Conservation (phyloP, 2,888 invertebrate species). For the Scaptomyza cyrtandrae region DNA sequence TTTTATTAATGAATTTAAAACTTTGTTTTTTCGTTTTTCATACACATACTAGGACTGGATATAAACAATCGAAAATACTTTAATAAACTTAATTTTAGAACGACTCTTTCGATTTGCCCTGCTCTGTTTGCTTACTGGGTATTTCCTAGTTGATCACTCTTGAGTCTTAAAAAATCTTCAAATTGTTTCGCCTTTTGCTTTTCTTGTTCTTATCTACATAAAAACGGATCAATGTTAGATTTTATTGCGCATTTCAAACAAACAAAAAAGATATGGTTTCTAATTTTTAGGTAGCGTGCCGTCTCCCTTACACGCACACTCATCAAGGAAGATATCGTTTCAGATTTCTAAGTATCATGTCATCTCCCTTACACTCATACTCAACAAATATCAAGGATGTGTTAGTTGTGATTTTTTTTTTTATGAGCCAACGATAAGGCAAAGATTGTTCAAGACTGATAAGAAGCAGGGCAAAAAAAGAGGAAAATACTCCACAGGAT, state of each 20-base stretch:
- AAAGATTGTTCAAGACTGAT: slow-evolving; percentile 38
- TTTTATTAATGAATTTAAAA: too few relatives aligned
- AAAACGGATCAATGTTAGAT: slow-evolving; percentile 41
- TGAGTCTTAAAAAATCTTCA: background rate
- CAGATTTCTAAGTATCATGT: slow-evolving; percentile 39
- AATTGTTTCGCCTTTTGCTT: background rate
- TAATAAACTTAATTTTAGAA: too few relatives aligned
- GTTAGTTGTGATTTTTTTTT: slow-evolving; percentile 17
- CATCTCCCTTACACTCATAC: background rate
- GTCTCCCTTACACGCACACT: background rate
- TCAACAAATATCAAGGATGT: slow-evolving; percentile 25
- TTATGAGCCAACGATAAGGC: slow-evolving; percentile 46
- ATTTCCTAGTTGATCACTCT: background rate
- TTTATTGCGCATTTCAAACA: slow-evolving; percentile 57
- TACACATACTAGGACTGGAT: too few relatives aligned
- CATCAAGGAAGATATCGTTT: slow-evolving; percentile 36
- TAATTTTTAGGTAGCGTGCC: slow-evolving; percentile 36
- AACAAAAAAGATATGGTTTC: slow-evolving; percentile 50
- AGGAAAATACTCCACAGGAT: slow-evolving; percentile 35
- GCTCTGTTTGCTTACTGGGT: slow-evolving; percentile 2
- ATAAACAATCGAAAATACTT: too few relatives aligned
- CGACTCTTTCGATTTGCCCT: too few relatives aligned
- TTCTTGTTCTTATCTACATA: slow-evolving; percentile 31
- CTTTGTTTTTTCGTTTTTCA: too few relatives aligned
- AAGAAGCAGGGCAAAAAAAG: slow-evolving; percentile 10